Percentiles rank a stretch among this genome's conserved stretches.
phyloP scores from a whole-genome alignment of 2,888 invertebrate genomes.

The Machimus atricapillus region DNA sequence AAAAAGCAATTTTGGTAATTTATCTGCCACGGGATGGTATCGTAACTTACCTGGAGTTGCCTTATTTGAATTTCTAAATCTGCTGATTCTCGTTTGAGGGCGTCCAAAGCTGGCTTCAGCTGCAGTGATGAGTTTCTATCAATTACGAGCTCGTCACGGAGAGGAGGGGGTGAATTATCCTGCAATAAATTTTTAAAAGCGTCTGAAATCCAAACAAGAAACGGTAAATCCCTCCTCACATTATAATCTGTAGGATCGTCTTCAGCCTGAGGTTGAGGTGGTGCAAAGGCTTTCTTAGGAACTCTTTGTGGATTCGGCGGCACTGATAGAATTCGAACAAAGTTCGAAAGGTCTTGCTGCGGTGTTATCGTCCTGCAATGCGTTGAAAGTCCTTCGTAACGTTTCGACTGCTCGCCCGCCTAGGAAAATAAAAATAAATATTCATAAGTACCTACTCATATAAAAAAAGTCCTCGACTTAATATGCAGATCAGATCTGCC shows the following conservation, averaged over 20 bases:
- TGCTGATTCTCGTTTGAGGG: slow-evolving; percentile 81
- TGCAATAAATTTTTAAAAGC: slow-evolving; percentile 53
- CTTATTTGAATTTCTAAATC: slow-evolving; percentile 87
- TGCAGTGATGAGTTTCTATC: slow-evolving; percentile 77
- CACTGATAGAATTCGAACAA: slow-evolving; percentile 75
- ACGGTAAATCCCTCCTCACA: slow-evolving; percentile 57
- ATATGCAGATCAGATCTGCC: neutral
- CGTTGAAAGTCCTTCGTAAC: slow-evolving; percentile 81
- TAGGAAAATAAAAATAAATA: slow-evolving; percentile 58
- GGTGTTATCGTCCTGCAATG: slow-evolving; percentile 78
- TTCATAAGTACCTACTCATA: neutral
- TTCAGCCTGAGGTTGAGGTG: slow-evolving; percentile 72
- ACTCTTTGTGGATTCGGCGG: slow-evolving; percentile 63
- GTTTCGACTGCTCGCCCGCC: slow-evolving; percentile 82
- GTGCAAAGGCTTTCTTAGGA: slow-evolving; percentile 66
- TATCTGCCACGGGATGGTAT: neutral
- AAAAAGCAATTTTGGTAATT: slow-evolving; percentile 8
- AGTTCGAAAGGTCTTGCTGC: slow-evolving; percentile 67
- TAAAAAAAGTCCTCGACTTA: neutral
- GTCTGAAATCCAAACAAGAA: neutral
- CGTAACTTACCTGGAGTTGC: slow-evolving; percentile 70
- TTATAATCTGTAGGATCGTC: slow-evolving; percentile 63
- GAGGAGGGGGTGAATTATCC: slow-evolving; percentile 76
- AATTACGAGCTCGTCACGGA: slow-evolving; percentile 84
- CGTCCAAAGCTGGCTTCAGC: slow-evolving; percentile 77